Percentiles rank a stretch among this genome's conserved stretches.
These are phyloP conservation scores for Danionella cerebrum DNA, from an alignment of 2,113 vertebrate species.

Conservation along the genomic window DNA sequence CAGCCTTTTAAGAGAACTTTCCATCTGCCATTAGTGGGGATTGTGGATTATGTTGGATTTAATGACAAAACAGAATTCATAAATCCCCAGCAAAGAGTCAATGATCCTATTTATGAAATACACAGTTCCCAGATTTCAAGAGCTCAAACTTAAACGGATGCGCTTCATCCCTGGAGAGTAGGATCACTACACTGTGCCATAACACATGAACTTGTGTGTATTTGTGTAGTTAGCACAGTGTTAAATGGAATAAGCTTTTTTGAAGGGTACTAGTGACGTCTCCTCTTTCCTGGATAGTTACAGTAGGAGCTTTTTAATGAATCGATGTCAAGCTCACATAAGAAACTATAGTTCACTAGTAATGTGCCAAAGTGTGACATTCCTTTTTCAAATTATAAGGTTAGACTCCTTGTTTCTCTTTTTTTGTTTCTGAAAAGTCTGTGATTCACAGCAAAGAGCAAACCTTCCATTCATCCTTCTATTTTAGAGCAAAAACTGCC, in stretches of 20 bases:
- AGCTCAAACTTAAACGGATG: background rate
- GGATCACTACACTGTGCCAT: slow-evolving; percentile 15
- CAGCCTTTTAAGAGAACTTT: background rate
- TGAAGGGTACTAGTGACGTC: too few species aligned
- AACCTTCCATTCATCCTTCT: too few species aligned
- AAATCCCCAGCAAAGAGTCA: background rate
- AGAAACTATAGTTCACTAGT: background rate
- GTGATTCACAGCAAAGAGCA: too few species aligned
- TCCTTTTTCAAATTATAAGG: background rate
- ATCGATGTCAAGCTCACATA: background rate
- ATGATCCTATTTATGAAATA: background rate
- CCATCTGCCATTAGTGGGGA: slow-evolving; percentile 1
- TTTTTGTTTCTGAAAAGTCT: background rate
- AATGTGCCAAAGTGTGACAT: slow-evolving; percentile 27
- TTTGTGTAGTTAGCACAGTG: background rate
- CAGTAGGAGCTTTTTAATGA: too few species aligned
- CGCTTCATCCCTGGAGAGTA: background rate
- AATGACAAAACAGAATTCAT: background rate
- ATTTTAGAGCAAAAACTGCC: too few species aligned
- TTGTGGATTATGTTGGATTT: background rate
- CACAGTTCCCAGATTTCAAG: background rate
- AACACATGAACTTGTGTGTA: background rate
- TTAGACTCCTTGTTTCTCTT: background rate
- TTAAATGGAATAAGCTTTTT: background rate
- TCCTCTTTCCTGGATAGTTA: too few species aligned